A percentile compares a stretch with the other conserved stretches of the same genome.
Evolutionary conservation across 2,113 vertebrate species (phyloP).

Genomic region (Phaethornis superciliosus): DNA sequence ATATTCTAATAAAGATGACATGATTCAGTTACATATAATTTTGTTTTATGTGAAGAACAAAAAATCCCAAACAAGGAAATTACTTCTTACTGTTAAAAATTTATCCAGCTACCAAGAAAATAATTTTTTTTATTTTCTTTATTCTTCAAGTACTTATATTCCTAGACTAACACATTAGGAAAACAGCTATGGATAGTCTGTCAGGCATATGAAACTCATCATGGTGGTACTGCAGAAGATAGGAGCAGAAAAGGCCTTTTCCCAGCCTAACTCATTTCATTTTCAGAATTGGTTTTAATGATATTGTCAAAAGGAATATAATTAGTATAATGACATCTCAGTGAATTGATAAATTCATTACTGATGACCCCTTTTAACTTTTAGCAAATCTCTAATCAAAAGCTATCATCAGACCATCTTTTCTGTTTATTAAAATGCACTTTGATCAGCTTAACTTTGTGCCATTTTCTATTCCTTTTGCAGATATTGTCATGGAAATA

Average conservation of each 20-base stretch:
- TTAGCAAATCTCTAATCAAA: background rate
- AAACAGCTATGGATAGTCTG: background rate
- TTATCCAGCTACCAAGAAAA: background rate
- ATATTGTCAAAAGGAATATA: background rate
- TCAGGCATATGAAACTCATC: background rate
- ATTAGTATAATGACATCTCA: background rate
- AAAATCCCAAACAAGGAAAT: background rate
- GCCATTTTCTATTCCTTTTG: background rate
- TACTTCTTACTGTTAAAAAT: background rate
- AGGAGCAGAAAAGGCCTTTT: background rate
- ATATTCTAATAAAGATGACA: background rate
- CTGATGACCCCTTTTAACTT: background rate
- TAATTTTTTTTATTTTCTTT: background rate
- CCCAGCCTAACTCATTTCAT: background rate
- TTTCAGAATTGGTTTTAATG: background rate
- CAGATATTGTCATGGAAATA: background rate
- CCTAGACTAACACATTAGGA: background rate
- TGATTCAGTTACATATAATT: background rate
- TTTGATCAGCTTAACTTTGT: background rate
- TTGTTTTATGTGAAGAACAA: background rate
- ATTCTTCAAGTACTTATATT: background rate
- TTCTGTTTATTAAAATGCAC: background rate
- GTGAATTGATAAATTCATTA: background rate
- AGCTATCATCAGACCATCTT: background rate
- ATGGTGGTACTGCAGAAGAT: background rate